A percentile compares a stretch with the other conserved stretches of the same genome.
Evolutionary conservation across 1,140 invertebrate genomes (phyloP).

Genomic region (Chironomus striatipennis): DNA sequence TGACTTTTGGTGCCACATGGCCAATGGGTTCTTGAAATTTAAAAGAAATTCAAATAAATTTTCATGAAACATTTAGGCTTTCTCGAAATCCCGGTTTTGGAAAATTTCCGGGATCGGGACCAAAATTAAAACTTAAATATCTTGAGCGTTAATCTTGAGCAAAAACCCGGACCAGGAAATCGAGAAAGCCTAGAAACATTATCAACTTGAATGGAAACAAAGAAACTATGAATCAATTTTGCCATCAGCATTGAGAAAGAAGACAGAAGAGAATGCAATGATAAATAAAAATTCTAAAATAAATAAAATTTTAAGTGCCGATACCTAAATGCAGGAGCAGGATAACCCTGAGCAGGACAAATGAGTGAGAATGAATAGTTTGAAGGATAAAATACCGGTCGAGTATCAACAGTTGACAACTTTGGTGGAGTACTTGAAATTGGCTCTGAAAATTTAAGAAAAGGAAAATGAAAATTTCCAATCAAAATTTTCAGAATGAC

Average conservation of each 20-base stretch:
- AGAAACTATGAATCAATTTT: slow-evolving; percentile 30
- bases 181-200: too few relatives aligned
- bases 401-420: slow-evolving; percentile 49
- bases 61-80: too few relatives aligned
- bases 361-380: slow-evolving; percentile 44
- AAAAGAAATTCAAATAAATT: too few relatives aligned
- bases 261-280: slow-evolving; percentile 28
- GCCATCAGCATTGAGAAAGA: slow-evolving; percentile 27
- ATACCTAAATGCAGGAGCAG: slow-evolving; percentile 58
- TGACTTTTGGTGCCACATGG: slow-evolving; percentile 42
- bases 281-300: too few relatives aligned
- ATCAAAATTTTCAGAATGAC: neutral
- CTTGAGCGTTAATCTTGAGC: too few relatives aligned
- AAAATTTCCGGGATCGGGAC: too few relatives aligned
- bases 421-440: slow-evolving; percentile 52
- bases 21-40: slow-evolving; percentile 39
- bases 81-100: too few relatives aligned
- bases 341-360: slow-evolving; percentile 58
- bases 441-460: slow-evolving; percentile 43
- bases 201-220: too few relatives aligned
- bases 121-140: too few relatives aligned
- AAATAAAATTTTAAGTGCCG: neutral
- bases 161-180: too few relatives aligned
- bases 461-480: neutral
- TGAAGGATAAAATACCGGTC: slow-evolving; percentile 41